A percentile compares a stretch with the other conserved stretches of the same genome.
These are phyloP conservation scores for Gallinago media DNA, from an alignment of 2,113 vertebrate species.

Conservation along the genomic window DNA sequence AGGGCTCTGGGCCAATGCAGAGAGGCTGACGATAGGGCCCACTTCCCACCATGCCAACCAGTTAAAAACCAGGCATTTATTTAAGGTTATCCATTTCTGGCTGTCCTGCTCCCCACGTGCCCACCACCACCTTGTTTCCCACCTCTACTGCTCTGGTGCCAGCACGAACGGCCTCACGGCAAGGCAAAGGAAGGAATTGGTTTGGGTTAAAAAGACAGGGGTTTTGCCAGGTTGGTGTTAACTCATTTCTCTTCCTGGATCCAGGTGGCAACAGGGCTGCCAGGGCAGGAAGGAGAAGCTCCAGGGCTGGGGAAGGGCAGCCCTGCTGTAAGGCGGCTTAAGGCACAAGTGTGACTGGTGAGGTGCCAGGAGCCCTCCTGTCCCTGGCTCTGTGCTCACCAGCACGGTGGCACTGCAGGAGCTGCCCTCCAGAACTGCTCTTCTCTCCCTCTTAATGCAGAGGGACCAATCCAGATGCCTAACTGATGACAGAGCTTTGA, in stretches of 20 bases:
- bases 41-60: background rate
- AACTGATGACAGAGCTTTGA: background rate
- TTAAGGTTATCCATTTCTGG: background rate
- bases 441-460: background rate
- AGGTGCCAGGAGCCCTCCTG: background rate
- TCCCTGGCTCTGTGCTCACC: background rate
- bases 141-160: background rate
- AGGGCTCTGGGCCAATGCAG: background rate
- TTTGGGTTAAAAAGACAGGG: rapidly evolving
- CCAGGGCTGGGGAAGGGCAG: background rate
- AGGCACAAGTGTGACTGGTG: rapidly evolving
- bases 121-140: background rate
- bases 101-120: background rate
- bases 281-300: rapidly evolving
- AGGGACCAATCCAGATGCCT: background rate
- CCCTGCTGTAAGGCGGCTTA: rapidly evolving
- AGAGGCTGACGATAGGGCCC: background rate
- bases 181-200: background rate
- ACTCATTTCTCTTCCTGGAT: rapidly evolving
- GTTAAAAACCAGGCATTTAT: background rate
- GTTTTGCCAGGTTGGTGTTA: background rate
- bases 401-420: background rate
- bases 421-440: background rate
- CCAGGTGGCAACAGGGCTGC: rapidly evolving
- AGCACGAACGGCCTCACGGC: rapidly evolving